These are phyloP conservation scores for Cynaeus angustus DNA, from an alignment of 2,888 invertebrate species.

Conservation along the genomic window DNA sequence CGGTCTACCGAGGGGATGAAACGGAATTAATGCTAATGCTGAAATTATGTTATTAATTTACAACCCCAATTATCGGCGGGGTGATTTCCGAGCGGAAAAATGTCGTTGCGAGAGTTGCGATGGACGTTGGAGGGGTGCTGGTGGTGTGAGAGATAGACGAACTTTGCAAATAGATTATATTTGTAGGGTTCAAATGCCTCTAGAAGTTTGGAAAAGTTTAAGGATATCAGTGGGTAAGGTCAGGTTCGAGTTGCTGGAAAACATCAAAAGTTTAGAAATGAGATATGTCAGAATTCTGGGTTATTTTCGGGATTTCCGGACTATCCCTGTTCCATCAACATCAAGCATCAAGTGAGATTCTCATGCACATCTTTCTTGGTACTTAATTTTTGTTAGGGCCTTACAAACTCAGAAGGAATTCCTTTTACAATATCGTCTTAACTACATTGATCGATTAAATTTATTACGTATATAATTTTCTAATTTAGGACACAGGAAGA, in stretches of 20 bases:
- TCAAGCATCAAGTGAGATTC: slow-evolving; percentile 15
- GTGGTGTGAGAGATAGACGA: slow-evolving; percentile 57
- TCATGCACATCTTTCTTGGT: slow-evolving; percentile 12
- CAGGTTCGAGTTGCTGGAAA: slow-evolving; percentile 61
- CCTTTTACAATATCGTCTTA: too few relatives aligned
- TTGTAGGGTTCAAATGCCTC: slow-evolving; percentile 57
- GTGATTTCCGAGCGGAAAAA: slow-evolving; percentile 15
- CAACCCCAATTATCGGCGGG: slow-evolving; percentile 56
- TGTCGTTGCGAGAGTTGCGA: neutral
- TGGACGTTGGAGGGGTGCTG: slow-evolving; percentile 48
- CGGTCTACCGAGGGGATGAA: slow-evolving; percentile 47
- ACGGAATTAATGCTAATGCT: slow-evolving; percentile 63
- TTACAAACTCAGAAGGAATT: too few relatives aligned
- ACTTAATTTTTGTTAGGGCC: neutral
- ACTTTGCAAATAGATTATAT: slow-evolving; percentile 61
- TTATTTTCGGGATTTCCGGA: slow-evolving; percentile 50
- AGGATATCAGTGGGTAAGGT: slow-evolving; percentile 64
- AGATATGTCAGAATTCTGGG: slow-evolving; percentile 51
- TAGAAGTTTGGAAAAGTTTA: slow-evolving; percentile 58
- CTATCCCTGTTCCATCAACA: slow-evolving; percentile 33
- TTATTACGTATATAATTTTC: too few relatives aligned
- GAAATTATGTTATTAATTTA: slow-evolving; percentile 66
- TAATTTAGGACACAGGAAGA: too few relatives aligned
- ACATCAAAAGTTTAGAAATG: slow-evolving; percentile 63
- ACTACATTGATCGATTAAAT: too few relatives aligned